Base-by-base conservation (phyloP, 2,888 invertebrate species). In the Allophyes oxyacanthae region DNA sequence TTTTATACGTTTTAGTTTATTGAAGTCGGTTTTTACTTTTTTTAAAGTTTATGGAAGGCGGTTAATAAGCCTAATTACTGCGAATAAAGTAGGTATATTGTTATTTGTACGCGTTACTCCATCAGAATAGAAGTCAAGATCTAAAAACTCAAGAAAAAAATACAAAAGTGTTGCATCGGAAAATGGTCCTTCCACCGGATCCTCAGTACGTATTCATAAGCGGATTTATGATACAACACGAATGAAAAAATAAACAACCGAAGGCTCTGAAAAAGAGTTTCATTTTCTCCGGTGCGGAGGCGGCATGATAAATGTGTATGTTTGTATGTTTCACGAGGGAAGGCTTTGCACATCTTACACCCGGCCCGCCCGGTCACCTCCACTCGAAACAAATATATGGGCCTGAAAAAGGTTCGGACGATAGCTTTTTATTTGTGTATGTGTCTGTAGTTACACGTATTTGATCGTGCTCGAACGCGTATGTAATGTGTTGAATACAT, bases 201-300 rank as follows among this genome's bases (percentile, higher is more conserved):
- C 56, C 56, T 64, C 52, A 15, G 69, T 54, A 61, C 69, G 51
- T 69, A 69, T 69, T 69, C 70, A 69, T 69, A 69, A 69, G 54
- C 54, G 20, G 63, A 69, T 65, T 70, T 65, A 61, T 52, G 55
- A 48, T 34, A 8, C 51, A 13, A 54, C 32, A 53, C 53, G 64
- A 52, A 68, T 34, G 30, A 64, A 51, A 64, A 67, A 68, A 68
- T 52, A 60, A 53, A 69, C 50, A 69, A 54, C 36, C 11, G 33
- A 15, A 30, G 25, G 36, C 38, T 52, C 44, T 38, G 48, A 52
- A 57, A 60, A 65, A 57, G 44, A 58, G 65, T 69, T 61, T 65
- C 61, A 65, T 65, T 58, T 61, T 52, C 50, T 58, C 37, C 28
- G 34, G 13, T 36, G 26, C 41, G 37, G 42, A 46, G 8, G 48